Evolutionary conservation across 2,888 invertebrate species (phyloP), one percentile per base, ranked within the genome.

Genomic region (Meiosimyza platycephala): DNA sequence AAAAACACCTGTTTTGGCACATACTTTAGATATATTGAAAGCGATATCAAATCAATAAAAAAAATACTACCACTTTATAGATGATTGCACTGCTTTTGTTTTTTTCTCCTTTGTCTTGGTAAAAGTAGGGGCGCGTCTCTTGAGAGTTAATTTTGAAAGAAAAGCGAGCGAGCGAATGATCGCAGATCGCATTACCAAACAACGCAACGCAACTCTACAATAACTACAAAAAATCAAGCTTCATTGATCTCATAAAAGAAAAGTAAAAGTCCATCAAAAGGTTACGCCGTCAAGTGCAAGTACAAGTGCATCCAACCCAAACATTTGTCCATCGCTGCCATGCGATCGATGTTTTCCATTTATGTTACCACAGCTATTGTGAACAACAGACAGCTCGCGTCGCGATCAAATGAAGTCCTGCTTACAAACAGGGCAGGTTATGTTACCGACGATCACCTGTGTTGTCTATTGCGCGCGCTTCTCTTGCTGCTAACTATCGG

Each of bases 241-340:
- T 55, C 52, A 60, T 62, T 59, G 48, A 16, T 28, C 68, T 48
- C n/a, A 22, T 16, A 22, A 4, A 7, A 55, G 63, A 47, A 79
- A 77, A 80, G 81, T 81, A 80, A 80, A 77, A 80, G 80, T 81
- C 78, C 59, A 76, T 67, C 70, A 18, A 63, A 52, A 69, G 73
- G 55, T 64, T 72, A 67, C 47, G 52, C 16, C 47, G 52, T 18
- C 47, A 59, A 52, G 72, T 66, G 66, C 66, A 66, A 54, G 72
- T 65, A 66, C 48, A 64, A 62, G 70, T 71, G 62, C 55, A 64
- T 18, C 65, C 9, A 50, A 28, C 59, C 52, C 68, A 40, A 48
- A 47, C 68, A 50, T 50, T 59, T 18, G 59, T 22, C 57, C 15
- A 28, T 62, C 40, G 40, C 40, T 40, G 40, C 40, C 6, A 40